phyloP scores from a whole-genome alignment of 2,113 vertebrate genomes.

The Bubalus kerabau region DNA sequence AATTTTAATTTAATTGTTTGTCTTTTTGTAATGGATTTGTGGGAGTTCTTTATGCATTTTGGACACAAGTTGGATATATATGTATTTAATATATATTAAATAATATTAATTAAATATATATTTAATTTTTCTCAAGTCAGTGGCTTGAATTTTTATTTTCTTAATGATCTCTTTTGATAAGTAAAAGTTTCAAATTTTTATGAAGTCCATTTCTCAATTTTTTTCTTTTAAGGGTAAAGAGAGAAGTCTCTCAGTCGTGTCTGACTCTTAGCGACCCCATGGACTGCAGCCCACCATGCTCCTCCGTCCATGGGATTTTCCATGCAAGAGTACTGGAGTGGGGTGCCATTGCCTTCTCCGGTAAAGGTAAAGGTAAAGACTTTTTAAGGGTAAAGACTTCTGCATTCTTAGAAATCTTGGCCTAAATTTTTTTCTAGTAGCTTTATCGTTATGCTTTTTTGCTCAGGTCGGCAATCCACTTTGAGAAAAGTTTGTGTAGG shows the following conservation, averaged over 20 bases:
- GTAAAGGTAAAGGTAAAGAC: no score
- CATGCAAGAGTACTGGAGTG: no score
- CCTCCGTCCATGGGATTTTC: no score
- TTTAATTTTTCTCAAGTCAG: background rate
- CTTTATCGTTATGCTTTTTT: background rate
- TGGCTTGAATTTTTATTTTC: conserved; percentile 7
- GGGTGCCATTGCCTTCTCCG: no score
- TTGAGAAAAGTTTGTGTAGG: background rate
- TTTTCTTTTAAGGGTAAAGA: background rate
- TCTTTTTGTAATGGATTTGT: background rate
- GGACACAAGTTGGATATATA: background rate
- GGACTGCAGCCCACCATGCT: no score
- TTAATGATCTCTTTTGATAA: background rate
- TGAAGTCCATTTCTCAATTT: background rate
- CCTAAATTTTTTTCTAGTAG: background rate
- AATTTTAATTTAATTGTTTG: background rate
- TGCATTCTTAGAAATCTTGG: background rate
- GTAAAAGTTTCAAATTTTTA: background rate
- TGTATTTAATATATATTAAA: background rate
- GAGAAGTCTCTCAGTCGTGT: no score
- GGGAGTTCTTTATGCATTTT: background rate
- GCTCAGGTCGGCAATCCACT: background rate
- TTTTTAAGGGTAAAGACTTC: background rate
- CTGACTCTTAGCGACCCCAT: no score
- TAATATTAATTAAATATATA: background rate